Conservation (phyloP, 2,888 invertebrate genomes). For the Bombyx huttoni region DNA sequence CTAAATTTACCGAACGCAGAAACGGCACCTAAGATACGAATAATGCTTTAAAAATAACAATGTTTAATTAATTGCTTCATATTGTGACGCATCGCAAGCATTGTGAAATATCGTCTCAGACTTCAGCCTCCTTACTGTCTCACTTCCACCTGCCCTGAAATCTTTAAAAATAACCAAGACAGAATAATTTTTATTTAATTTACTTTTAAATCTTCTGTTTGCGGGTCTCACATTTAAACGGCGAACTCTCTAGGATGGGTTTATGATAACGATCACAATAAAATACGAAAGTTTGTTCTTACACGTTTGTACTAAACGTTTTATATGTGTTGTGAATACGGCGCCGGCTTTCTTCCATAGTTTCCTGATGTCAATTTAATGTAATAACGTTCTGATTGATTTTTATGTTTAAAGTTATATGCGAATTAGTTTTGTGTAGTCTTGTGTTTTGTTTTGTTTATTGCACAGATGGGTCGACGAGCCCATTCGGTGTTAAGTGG, state of each 20-base stretch:
- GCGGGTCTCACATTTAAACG: constrained; percentile 44
- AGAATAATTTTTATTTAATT: background rate
- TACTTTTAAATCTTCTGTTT: background rate
- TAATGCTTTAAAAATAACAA: no score
- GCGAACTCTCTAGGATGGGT: constrained; percentile 38
- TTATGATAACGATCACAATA: constrained; percentile 71
- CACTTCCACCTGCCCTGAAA: background rate
- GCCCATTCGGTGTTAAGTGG: no score
- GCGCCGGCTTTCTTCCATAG: constrained; percentile 35
- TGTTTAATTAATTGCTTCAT: no score
- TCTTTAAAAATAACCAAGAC: background rate
- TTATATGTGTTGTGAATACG: constrained; percentile 49
- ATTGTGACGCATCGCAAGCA: no score
- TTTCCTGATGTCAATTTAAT: background rate
- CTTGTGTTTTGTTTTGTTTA: no score
- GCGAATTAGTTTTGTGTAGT: no score
- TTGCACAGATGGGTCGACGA: no score
- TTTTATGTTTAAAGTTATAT: background rate
- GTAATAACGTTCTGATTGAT: background rate
- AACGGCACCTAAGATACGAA: no score
- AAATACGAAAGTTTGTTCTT: constrained; percentile 70
- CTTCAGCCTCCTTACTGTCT: background rate
- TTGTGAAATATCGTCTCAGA: background rate
- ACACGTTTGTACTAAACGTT: constrained; percentile 61
- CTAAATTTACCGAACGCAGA: no score